A percentile compares a stretch with the other conserved stretches of the same genome.
phyloP scores from a whole-genome alignment of 2,888 invertebrate genomes.

The Notodonta dromedarius region DNA sequence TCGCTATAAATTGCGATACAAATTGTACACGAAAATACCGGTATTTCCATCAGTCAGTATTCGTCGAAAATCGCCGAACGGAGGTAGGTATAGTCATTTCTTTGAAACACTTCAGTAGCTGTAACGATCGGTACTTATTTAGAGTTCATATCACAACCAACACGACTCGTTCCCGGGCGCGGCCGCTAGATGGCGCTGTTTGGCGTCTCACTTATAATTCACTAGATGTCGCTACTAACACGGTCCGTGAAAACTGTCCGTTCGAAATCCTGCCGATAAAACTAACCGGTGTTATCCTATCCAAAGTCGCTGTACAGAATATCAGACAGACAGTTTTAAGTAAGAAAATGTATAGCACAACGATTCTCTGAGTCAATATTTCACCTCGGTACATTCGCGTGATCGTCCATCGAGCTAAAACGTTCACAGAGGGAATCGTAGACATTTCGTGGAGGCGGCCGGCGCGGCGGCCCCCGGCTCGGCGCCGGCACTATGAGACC shows the following conservation, averaged over 20 bases:
- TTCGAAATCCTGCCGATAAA: slow-evolving; percentile 29
- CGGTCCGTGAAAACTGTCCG: slow-evolving; percentile 33
- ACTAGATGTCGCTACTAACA: slow-evolving; percentile 48
- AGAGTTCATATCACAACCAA: slow-evolving; percentile 68
- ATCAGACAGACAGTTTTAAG: slow-evolving; percentile 35
- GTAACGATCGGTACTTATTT: slow-evolving; percentile 48
- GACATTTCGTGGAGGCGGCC: slow-evolving; percentile 26
- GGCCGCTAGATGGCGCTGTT: slow-evolving; percentile 58
- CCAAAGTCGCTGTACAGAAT: slow-evolving; percentile 32
- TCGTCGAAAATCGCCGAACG: slow-evolving; percentile 46
- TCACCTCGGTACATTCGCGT: slow-evolving; percentile 36
- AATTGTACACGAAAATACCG: slow-evolving; percentile 58
- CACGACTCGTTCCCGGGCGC: slow-evolving; percentile 57
- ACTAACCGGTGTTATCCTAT: slow-evolving; percentile 7
- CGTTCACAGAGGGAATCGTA: slow-evolving; percentile 37
- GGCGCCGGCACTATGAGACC: slow-evolving; percentile 73
- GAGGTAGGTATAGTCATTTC: slow-evolving; percentile 41
- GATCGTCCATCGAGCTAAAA: slow-evolving; percentile 46
- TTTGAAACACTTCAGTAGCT: slow-evolving; percentile 39
- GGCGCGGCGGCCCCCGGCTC: slow-evolving; percentile 28
- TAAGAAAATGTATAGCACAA: slow-evolving; percentile 14
- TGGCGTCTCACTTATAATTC: slow-evolving; percentile 31
- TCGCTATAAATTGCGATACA: slow-evolving; percentile 29
- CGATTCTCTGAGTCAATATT: slow-evolving; percentile 39
- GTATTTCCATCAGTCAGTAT: slow-evolving; percentile 53